phyloP scores from a whole-genome alignment of 2,113 vertebrate species.

The Chloropsis hardwickii region DNA sequence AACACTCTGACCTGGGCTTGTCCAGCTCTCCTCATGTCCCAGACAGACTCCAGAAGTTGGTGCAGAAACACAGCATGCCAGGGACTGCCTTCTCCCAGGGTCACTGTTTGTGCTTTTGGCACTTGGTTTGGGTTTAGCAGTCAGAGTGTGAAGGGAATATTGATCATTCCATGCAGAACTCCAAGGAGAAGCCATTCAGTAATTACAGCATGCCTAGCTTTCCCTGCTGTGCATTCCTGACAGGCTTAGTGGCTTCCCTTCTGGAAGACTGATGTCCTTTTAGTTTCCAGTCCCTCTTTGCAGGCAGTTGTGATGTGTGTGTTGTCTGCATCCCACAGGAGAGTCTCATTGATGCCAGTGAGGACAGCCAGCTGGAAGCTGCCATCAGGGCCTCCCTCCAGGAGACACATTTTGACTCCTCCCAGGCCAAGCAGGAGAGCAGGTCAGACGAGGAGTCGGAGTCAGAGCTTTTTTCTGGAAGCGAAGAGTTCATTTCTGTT shows the following conservation, averaged over 20 bases:
- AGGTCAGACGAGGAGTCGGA: slow-evolving; percentile 94
- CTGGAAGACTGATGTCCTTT: not conserved
- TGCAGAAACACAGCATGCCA: not conserved
- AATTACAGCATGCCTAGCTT: not conserved
- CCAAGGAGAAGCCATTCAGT: not conserved
- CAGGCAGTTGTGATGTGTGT: not conserved
- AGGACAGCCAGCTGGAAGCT: slow-evolving; percentile 98
- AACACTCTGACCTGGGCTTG: not conserved
- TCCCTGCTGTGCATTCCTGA: not conserved
- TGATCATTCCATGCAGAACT: not conserved
- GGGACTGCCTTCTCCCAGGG: not conserved
- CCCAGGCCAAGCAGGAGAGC: slow-evolving; percentile 81
- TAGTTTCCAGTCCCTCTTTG: not conserved
- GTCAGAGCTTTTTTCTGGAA: slow-evolving; percentile 95
- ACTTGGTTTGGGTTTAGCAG: not conserved
- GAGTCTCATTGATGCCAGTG: slow-evolving; percentile 97
- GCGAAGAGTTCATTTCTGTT: slow-evolving; percentile 94
- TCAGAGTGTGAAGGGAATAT: not conserved
- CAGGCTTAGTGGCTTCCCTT: not conserved
- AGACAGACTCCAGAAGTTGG: not conserved
- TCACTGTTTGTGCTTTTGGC: not conserved
- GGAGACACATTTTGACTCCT: slow-evolving; percentile 96
- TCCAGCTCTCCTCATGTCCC: not conserved
- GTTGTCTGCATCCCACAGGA: slow-evolving; percentile 77
- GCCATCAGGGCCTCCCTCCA: slow-evolving; percentile 95